A percentile compares a stretch with the other conserved stretches of the same genome.
phyloP scores from a whole-genome alignment of 2,113 vertebrate genomes.

The Balaenoptera acutorostrata region DNA sequence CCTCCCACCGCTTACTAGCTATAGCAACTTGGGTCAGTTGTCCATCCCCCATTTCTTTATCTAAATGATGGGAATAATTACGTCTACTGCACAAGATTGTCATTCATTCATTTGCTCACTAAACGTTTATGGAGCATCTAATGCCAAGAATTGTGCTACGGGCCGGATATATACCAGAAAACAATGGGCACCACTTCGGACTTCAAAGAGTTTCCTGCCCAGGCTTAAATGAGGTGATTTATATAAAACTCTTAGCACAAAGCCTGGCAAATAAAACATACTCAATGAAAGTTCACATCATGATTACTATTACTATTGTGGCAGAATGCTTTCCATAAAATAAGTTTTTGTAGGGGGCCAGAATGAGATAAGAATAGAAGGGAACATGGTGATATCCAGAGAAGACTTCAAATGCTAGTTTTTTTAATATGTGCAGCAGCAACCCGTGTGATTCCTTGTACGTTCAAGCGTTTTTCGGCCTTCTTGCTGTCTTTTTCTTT shows the following conservation, averaged over 20 bases:
- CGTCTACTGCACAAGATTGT: neutral
- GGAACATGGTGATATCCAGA: neutral
- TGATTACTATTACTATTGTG: neutral
- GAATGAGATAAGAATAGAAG: neutral
- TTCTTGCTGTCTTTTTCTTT: neutral
- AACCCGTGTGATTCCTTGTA: neutral
- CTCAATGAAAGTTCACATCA: neutral
- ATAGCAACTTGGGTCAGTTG: neutral
- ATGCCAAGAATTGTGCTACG: neutral
- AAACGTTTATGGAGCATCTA: neutral
- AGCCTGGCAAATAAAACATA: neutral
- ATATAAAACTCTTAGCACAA: neutral
- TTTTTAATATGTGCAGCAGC: neutral
- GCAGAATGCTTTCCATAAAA: neutral
- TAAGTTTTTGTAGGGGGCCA: neutral
- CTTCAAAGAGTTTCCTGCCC: neutral
- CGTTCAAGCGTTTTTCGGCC: neutral
- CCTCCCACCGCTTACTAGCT: neutral
- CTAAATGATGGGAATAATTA: neutral
- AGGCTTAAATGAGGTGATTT: neutral
- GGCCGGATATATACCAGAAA: neutral
- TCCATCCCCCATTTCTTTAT: neutral
- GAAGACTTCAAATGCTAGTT: neutral
- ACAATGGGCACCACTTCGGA: neutral
- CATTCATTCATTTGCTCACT: neutral